Evolutionary conservation across 2,797 vertebrate species (phyloP).

Genomic region (Semaprochilodus insignis): DNA sequence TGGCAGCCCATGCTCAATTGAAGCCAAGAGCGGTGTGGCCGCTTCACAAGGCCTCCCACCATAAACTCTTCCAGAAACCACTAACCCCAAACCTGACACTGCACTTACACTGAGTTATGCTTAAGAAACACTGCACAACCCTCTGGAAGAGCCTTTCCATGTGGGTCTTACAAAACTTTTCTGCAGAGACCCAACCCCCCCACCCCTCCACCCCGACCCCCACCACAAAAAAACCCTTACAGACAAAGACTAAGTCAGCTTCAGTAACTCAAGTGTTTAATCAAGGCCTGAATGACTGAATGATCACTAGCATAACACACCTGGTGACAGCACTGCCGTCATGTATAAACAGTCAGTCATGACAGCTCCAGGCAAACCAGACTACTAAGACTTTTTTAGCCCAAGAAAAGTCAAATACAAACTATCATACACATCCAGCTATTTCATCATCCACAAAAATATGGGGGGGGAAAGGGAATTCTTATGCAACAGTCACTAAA

Average conservation of each 20-base stretch:
- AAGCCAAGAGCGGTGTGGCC: constrained; percentile 1
- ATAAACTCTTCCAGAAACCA: constrained; percentile 32
- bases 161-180: neutral
- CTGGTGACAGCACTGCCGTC: neutral
- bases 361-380: neutral
- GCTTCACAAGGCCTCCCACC: constrained; percentile 20
- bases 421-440: neutral
- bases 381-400: neutral
- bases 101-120: constrained; percentile 30
- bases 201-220: too few relatives aligned
- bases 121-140: neutral
- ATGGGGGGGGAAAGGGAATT: too few relatives aligned
- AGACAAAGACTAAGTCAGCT: neutral
- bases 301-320: neutral
- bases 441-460: constrained; percentile 13
- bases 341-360: neutral
- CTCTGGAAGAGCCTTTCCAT: constrained; percentile 19
- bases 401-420: neutral
- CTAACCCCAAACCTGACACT: constrained; percentile 40
- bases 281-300: neutral
- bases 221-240: too few relatives aligned
- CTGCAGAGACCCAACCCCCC: neutral
- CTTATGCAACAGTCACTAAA: neutral
- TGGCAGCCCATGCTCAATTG: neutral
- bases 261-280: neutral